A percentile compares a stretch with the other conserved stretches of the same genome.
Conservation (phyloP, 2,888 invertebrate species). For the Yponomeuta evonymella region DNA sequence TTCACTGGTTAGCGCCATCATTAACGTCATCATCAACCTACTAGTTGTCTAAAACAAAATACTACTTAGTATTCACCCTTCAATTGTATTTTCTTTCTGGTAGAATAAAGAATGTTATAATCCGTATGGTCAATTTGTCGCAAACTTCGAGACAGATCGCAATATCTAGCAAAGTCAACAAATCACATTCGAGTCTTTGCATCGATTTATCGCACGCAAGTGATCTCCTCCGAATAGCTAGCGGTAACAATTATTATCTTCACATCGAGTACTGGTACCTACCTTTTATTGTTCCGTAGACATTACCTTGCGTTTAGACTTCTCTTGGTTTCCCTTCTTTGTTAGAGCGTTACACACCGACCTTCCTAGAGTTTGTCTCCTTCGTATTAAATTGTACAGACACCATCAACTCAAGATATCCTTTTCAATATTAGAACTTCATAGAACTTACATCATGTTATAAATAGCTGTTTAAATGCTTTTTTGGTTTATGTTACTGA, state of each 20-base stretch:
- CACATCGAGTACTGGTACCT: background rate
- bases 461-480: no score
- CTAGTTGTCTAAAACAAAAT: no score
- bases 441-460: no score
- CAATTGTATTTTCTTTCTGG: no score
- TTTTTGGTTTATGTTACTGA: no score
- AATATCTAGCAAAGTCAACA: background rate
- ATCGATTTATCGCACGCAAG: background rate
- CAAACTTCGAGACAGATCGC: background rate
- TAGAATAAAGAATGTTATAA: no score
- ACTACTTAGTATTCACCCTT: no score
- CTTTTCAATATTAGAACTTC: background rate
- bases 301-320: background rate
- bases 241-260: background rate
- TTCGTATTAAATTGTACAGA: background rate
- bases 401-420: background rate
- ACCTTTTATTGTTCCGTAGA: background rate
- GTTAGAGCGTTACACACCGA: background rate
- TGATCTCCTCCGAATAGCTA: background rate
- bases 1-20: no score
- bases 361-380: background rate
- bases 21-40: no score
- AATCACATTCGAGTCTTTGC: background rate
- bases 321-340: background rate
- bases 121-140: no score